These are phyloP conservation scores for Mesoclemmys tuberculata DNA, from an alignment of 2,113 vertebrate genomes.

Conservation along the genomic window DNA sequence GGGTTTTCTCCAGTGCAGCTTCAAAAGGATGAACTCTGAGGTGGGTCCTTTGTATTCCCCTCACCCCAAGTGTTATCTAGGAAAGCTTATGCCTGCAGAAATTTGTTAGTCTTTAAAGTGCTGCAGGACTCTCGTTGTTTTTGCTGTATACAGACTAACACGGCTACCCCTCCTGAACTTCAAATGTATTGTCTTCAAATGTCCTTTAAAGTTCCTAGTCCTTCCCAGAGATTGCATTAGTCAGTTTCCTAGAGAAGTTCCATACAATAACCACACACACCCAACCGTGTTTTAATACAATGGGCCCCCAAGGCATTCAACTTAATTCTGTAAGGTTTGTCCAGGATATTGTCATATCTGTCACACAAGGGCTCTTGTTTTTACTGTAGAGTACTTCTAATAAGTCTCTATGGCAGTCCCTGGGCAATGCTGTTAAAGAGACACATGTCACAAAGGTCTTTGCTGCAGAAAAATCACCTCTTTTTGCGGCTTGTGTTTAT, in stretches of 20 bases:
- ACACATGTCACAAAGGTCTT: background rate
- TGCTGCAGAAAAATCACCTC: background rate
- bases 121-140: no score
- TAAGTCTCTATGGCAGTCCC: background rate
- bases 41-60: background rate
- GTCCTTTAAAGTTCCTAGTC: background rate
- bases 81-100: no score
- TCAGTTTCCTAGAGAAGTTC: background rate
- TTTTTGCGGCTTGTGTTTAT: background rate
- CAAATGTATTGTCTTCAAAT: background rate
- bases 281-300: background rate
- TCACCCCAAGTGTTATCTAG: background rate
- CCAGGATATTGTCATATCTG: background rate
- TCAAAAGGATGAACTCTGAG: background rate
- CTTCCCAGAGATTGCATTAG: background rate
- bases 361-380: background rate
- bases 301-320: background rate
- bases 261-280: background rate
- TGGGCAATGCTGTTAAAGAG: background rate
- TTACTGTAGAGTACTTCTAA: background rate
- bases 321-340: background rate
- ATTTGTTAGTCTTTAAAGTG: no score
- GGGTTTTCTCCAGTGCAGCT: background rate
- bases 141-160: no score
- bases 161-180: no score